A percentile compares a stretch with the other conserved stretches of the same genome.
Conservation (phyloP, 1,140 invertebrate species). For the Caenorhabditis brenneri region DNA sequence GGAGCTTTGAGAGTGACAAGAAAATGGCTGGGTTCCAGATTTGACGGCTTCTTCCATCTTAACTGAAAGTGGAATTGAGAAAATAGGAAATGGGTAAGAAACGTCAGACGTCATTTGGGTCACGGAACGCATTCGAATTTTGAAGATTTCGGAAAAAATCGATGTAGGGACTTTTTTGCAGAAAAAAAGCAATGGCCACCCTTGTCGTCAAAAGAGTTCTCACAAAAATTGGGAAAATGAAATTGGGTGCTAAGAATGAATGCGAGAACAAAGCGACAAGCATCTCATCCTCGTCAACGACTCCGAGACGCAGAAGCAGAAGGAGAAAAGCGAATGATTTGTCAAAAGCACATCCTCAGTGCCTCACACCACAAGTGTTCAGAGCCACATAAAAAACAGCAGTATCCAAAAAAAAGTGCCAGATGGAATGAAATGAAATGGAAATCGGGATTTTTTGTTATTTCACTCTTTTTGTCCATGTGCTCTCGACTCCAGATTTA, state of each 20-base stretch:
- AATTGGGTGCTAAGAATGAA: slow-evolving; percentile 29
- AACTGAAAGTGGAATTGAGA: background rate
- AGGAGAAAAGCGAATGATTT: background rate
- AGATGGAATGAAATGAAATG: too few relatives aligned
- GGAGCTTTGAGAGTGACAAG: background rate
- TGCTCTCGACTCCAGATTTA: too few relatives aligned
- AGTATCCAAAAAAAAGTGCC: background rate
- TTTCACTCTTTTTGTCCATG: too few relatives aligned
- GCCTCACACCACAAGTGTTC: slow-evolving; percentile 20
- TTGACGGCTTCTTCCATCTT: background rate
- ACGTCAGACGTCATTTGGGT: background rate
- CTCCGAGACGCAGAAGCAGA: background rate
- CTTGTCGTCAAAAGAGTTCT: background rate
- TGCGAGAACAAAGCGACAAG: slow-evolving; percentile 40
- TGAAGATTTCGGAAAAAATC: background rate
- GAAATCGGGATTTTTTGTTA: too few relatives aligned
- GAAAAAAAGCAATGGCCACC: background rate
- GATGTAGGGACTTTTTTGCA: background rate
- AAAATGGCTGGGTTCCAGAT: background rate
- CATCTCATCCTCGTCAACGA: slow-evolving; percentile 37
- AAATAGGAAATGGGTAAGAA: background rate
- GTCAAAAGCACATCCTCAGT: slow-evolving; percentile 31
- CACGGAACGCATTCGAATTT: background rate
- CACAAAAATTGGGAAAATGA: slow-evolving; percentile 28
- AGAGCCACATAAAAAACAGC: background rate